A percentile compares a stretch with the other conserved stretches of the same genome.
These are phyloP conservation scores for Aelia acuminata DNA, from an alignment of 2,888 invertebrate species.

Conservation along the genomic window DNA sequence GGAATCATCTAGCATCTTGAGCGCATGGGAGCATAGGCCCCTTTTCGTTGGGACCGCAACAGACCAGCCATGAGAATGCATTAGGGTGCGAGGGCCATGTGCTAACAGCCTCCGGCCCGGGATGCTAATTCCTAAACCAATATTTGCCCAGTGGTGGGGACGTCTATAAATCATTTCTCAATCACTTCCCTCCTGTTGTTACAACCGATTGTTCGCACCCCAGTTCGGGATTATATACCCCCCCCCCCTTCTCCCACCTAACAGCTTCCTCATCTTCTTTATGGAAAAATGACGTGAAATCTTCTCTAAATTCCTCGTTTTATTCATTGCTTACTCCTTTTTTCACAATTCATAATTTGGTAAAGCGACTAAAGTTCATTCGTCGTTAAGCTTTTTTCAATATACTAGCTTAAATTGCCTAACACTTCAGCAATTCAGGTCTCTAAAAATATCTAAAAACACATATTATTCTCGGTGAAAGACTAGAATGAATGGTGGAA, in stretches of 20 bases:
- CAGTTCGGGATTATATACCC: conserved; percentile 60
- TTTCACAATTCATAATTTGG: neutral
- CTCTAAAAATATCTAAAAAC: too few species aligned
- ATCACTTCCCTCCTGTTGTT: conserved; percentile 62
- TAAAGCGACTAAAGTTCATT: neutral
- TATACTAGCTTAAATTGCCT: neutral
- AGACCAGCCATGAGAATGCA: neutral
- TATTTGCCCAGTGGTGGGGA: conserved; percentile 61
- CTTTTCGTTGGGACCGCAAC: conserved; percentile 7
- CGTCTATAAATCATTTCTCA: conserved; percentile 63
- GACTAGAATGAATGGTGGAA: too few species aligned
- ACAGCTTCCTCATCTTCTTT: conserved; percentile 19
- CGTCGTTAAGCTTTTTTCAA: neutral
- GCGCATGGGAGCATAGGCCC: neutral
- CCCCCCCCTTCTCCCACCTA: neutral
- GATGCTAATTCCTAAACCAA: conserved; percentile 63
- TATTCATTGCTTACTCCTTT: neutral
- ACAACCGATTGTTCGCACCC: conserved; percentile 63
- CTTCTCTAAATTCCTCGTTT: neutral
- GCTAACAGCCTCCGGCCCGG: conserved; percentile 21
- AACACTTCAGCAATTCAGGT: neutral
- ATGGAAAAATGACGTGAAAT: neutral
- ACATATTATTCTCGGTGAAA: too few species aligned
- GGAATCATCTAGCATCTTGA: neutral
- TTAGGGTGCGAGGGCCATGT: neutral